phyloP scores from a whole-genome alignment of 2,888 invertebrate genomes.

The Tigriopus californicus region DNA sequence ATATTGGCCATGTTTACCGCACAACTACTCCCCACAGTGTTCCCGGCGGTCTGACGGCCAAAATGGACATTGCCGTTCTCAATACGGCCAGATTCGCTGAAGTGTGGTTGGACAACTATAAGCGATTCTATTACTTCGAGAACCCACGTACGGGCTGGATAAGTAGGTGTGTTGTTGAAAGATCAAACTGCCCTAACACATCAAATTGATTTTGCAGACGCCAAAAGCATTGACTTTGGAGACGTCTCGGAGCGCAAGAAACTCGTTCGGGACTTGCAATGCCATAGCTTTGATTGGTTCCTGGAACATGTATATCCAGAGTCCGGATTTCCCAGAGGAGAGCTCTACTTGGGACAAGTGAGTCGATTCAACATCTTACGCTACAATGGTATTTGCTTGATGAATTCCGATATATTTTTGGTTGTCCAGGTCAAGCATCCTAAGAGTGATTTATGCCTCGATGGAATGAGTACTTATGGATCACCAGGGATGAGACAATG shows the following conservation, averaged over 20 bases:
- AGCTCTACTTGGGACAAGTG: constrained; percentile 4
- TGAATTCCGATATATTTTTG: not conserved
- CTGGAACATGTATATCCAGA: constrained; percentile 1
- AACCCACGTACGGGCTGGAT: constrained; percentile 36
- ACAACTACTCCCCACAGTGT: constrained; percentile 87
- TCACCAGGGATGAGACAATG: not conserved
- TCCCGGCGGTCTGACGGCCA: constrained; percentile 64
- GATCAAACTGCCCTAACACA: not conserved
- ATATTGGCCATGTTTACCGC: constrained; percentile 81
- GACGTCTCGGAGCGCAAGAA: not conserved
- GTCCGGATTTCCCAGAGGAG: not conserved
- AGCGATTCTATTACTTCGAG: constrained; percentile 71
- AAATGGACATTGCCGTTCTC: constrained; percentile 42
- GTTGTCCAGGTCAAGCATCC: not conserved
- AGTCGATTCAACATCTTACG: no score
- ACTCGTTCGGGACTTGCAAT: not conserved
- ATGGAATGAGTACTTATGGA: constrained; percentile 2
- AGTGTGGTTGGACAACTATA: constrained; percentile 98
- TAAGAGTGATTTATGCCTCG: not conserved
- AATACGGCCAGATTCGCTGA: constrained; percentile 81
- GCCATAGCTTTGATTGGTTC: constrained; percentile 8
- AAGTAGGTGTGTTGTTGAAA: no score
- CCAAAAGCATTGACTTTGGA: not conserved
- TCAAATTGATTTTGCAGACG: not conserved
- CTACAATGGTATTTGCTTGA: no score